Evolutionary conservation across 1,140 invertebrate genomes (phyloP).

Genomic region (Carposina sasakii): DNA sequence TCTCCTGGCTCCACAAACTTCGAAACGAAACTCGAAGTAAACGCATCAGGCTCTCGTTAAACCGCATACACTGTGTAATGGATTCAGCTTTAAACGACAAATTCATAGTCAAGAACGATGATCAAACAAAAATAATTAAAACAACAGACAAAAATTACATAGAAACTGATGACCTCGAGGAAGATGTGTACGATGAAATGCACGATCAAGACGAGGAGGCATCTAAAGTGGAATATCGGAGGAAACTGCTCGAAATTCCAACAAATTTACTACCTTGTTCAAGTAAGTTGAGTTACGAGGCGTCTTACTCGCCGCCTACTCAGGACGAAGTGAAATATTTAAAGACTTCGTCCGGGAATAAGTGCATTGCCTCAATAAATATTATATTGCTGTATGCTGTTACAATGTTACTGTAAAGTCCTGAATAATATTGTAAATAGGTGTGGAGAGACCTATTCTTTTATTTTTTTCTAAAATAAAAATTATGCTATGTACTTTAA

Average conservation of each 20-base stretch:
- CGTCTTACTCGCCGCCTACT: constrained; percentile 68
- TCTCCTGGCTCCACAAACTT: constrained; percentile 82
- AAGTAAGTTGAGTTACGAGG: constrained; percentile 71
- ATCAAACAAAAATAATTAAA: neutral
- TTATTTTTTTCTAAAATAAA: no score
- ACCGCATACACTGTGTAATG: constrained; percentile 78
- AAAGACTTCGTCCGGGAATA: constrained; percentile 42
- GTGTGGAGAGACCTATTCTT: no score
- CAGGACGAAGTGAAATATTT: constrained; percentile 67
- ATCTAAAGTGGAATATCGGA: constrained; percentile 50
- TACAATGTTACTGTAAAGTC: no score
- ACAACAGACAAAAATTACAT: constrained; percentile 42
- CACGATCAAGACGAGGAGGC: constrained; percentile 48
- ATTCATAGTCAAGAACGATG: constrained; percentile 19
- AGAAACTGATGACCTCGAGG: constrained; percentile 40
- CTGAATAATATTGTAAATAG: no score
- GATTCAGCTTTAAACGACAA: constrained; percentile 40
- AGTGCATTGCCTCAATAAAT: constrained; percentile 15
- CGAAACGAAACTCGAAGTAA: constrained; percentile 81
- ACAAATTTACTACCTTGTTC: constrained; percentile 78
- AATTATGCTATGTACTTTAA: no score
- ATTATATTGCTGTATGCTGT: no score
- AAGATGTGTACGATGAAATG: constrained; percentile 54
- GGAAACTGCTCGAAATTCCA: constrained; percentile 75
- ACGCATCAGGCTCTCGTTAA: constrained; percentile 76